A percentile compares a stretch with the other conserved stretches of the same genome.
Evolutionary conservation across 2,888 invertebrate genomes (phyloP).

Genomic region (Microctonus hyperodae): DNA sequence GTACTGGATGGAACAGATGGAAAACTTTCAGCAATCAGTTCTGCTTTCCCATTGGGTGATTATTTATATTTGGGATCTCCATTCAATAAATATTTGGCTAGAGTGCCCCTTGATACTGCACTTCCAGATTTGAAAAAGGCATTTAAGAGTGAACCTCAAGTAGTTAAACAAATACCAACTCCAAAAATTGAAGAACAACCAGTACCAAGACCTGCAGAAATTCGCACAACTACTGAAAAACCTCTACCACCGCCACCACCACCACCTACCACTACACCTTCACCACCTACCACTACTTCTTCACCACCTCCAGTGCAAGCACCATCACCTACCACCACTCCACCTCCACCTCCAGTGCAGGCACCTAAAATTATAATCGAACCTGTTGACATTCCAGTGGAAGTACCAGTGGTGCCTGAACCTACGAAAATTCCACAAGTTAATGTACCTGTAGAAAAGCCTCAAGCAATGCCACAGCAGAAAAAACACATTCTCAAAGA

Average conservation of each 20-base stretch:
- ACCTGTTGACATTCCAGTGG: constrained; percentile 8
- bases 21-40: constrained; percentile 68
- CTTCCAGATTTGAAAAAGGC: constrained; percentile 45
- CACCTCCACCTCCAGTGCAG: constrained; percentile 36
- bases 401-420: constrained; percentile 34
- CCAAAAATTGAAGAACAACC: constrained; percentile 36
- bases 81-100: constrained; percentile 71
- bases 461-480: constrained; percentile 36
- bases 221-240: constrained; percentile 36
- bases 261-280: constrained; percentile 28
- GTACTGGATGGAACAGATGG: constrained; percentile 72
- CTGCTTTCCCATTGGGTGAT: constrained; percentile 72
- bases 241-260: constrained; percentile 38
- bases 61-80: constrained; percentile 75
- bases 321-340: constrained; percentile 34
- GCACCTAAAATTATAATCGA: constrained; percentile 47
- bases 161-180: constrained; percentile 30
- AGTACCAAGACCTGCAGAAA: constrained; percentile 31
- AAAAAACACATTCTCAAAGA: constrained; percentile 28
- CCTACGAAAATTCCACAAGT: constrained; percentile 19
- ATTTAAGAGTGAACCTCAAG: constrained; percentile 8
- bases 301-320: constrained; percentile 28
- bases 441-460: constrained; percentile 17
- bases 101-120: constrained; percentile 68
- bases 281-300: constrained; percentile 38